Base-by-base conservation (phyloP, 2,888 invertebrate genomes). In the Erebia aethiops region DNA sequence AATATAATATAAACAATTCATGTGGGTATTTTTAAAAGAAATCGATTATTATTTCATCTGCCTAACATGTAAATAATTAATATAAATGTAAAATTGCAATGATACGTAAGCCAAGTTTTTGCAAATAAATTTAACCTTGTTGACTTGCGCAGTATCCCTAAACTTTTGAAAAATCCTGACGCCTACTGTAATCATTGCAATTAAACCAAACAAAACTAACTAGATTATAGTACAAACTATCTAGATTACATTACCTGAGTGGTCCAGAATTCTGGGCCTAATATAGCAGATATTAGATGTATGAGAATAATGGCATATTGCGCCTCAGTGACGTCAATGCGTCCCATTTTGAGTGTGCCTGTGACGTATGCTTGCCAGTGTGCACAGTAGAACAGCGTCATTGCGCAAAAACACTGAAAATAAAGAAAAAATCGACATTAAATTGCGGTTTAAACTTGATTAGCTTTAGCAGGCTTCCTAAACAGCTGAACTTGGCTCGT, bases 321-420 rank as follows among this genome's bases (percentile, higher is more conserved):
- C 8, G 99, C 99, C 93, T 99, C 99, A 0, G 99, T 99, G 46
- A 99, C 99, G 94, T 99, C 99, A 79, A 99, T 94, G 88, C 95
- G 96, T 66, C 98, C 98, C 93, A 98, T 98, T 80, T 96, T 95
- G 79, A 98, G 93, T 41, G 98, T 98, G 62, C 98, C 99, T 75
- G 99, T 99, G 56, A 99, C 99, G 90, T 99, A 99, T 0, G 99
- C 99, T 88, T 99, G 99, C 99, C 99, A 99, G 91, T 99, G 99
- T 21, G 99, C 99, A 90, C 98, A 98, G 92, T 99, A 99, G 94
- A 99, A 99, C 76, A 99, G 93, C 49, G 98, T 97, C 94, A 98
- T 97, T 43, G 98, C 98, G 89, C 98, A 96, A 87, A 99, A 97
- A 88, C 98, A 98, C 95, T 98, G 95, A 94, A 94, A 72, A 60